phyloP scores from a whole-genome alignment of 2,888 invertebrate species.

The Aphidoletes aphidimyza region DNA sequence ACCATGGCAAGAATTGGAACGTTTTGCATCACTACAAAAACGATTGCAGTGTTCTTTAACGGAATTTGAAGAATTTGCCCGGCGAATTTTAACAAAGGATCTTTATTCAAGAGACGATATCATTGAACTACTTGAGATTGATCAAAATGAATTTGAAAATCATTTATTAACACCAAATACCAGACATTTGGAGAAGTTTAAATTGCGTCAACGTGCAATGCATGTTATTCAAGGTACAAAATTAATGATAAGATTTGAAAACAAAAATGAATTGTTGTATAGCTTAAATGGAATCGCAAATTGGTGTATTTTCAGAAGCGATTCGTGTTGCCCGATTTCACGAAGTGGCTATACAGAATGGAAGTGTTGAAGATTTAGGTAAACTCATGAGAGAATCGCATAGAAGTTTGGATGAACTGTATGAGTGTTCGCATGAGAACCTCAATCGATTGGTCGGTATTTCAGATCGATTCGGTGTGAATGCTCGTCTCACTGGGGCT shows the following conservation, averaged over 20 bases:
- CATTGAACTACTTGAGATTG: constrained; percentile 70
- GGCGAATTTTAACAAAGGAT: constrained; percentile 72
- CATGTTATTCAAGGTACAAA: constrained; percentile 84
- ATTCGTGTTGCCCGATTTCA: constrained; percentile 83
- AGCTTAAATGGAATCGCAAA: no score
- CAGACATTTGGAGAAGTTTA: constrained; percentile 73
- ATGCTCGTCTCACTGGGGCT: constrained; percentile 95
- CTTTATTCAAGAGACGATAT: constrained; percentile 79
- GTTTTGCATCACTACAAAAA: constrained; percentile 81
- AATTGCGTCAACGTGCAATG: constrained; percentile 84
- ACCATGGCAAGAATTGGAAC: constrained; percentile 74
- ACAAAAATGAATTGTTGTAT: no score
- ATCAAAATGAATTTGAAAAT: constrained; percentile 73
- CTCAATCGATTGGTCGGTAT: constrained; percentile 84
- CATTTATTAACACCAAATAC: constrained; percentile 76
- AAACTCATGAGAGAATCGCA: constrained; percentile 90
- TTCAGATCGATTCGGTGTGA: constrained; percentile 76
- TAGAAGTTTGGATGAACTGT: constrained; percentile 81
- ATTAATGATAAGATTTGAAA: no score
- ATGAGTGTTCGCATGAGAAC: constrained; percentile 92
- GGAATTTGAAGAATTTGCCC: constrained; percentile 77
- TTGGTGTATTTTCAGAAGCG: constrained; percentile 75
- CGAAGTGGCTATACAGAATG: constrained; percentile 69
- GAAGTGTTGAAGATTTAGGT: constrained; percentile 73
- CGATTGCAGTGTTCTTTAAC: constrained; percentile 72